Evolutionary conservation across 2,888 invertebrate species (phyloP), one percentile per base, ranked within the genome.

Genomic region (Hetaerina titia): DNA sequence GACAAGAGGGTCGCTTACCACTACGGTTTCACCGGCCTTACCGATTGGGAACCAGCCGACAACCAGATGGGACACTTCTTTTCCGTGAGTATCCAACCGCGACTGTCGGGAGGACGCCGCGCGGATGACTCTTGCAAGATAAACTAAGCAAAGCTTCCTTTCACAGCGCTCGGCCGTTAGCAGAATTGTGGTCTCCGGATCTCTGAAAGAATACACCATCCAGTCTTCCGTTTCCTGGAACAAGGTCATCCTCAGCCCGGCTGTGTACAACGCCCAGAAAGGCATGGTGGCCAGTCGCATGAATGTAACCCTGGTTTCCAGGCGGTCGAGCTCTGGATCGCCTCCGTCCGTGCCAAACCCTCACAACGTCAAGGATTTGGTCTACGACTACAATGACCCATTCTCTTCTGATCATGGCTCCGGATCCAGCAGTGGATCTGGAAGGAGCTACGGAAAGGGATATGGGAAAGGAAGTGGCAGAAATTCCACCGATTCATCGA

Each of bases 141-240:
- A 2, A 22, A 69, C n/a, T n/a, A 69, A 22, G 19, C n/a, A 69
- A n/a, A 11, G 6, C 81, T 45, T 56, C n/a, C 89, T 97, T 96
- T 96, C 96, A 95, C 96, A 97, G 96, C 97, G 97, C 96, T 97
- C 97, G 17, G 97, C 98, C 8, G 96, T 97, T 8, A 97, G 97
- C 90, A 97, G 97, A 87, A 97, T 98, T 95, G 96, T 98, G 94
- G 96, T 98, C 90, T 97, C 97, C 25, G 97, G 97, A 95, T 96
- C 96, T 94, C 96, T 97, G 9, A 97, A 97, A 95, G 97, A 97
- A 94, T 98, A 97, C 96, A 97, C 97, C 74, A 97, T 98, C 95
- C 98, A 98, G 96, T 98, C 98, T 95, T 97, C 98, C 17, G 97
- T 97, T 96, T 98, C 98, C 64, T 97, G 97, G 25, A 98, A 97